phyloP scores from a whole-genome alignment of 1,140 invertebrate genomes.

The Holotrichia oblita region DNA sequence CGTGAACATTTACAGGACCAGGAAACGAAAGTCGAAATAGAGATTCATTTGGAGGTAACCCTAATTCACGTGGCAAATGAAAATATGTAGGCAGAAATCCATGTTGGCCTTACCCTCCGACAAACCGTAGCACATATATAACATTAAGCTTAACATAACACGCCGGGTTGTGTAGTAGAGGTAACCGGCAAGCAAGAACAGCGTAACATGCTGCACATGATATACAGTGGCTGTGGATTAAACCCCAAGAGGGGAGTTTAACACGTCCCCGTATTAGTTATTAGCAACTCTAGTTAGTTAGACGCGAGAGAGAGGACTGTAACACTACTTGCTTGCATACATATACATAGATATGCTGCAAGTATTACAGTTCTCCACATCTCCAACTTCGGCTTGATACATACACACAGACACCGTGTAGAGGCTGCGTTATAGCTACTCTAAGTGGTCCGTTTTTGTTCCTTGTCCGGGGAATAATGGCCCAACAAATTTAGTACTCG shows the following conservation, averaged over 20 bases:
- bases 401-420: background rate
- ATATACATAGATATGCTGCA: constrained; percentile 37
- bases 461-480: constrained; percentile 19
- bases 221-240: constrained; percentile 50
- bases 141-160: constrained; percentile 49
- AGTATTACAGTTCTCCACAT: constrained; percentile 41
- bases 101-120: constrained; percentile 45
- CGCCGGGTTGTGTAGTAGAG: constrained; percentile 41
- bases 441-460: constrained; percentile 33
- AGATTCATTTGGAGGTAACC: constrained; percentile 38
- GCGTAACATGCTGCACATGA: constrained; percentile 50
- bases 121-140: constrained; percentile 51
- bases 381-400: background rate
- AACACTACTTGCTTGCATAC: constrained; percentile 49
- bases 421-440: background rate
- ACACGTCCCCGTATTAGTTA: constrained; percentile 53
- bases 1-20: no score
- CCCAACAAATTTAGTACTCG: background rate
- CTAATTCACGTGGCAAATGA: constrained; percentile 42
- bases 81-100: constrained; percentile 49
- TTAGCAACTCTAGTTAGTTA: constrained; percentile 49
- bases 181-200: constrained; percentile 48
- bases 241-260: constrained; percentile 52
- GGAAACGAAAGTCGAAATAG: constrained; percentile 15
- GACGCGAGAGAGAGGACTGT: constrained; percentile 39